Evolutionary conservation across 2,888 invertebrate species (phyloP), one percentile per base, ranked within the genome.

Genomic region (Trissoscelio sp.): DNA sequence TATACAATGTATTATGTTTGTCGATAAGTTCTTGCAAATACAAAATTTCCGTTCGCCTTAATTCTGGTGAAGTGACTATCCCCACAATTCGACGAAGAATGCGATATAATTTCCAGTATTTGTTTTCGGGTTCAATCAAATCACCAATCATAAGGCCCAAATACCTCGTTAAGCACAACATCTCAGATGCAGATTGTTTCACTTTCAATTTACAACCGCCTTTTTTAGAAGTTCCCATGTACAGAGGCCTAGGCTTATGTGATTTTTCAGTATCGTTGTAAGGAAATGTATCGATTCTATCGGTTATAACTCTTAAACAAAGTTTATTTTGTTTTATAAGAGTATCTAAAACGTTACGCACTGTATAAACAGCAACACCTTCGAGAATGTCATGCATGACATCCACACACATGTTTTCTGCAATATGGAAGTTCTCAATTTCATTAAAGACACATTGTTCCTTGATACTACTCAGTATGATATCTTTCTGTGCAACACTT

Each of bases 351-450:
- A 81, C 14, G 28, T 69, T 62, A 3, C 42, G 1, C 12, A 79
- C 34, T 12, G 74, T 28, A 20, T 69, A 72, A 12, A 51, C 51
- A 9, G 53, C 57, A 18, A 81, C 37, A 1, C 70, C 77, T 75
- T 75, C 79, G 14, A 28, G 37, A 18, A 48, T 2, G 12, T 48
- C 48, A 37, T 48, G 64, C 79, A 24, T 24, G 3, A 24, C 24
- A 24, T 24, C 24, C 24, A 24, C 24, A 24, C 3, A 24, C 24
- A 4, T 24, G 24, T 48, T 48, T n/a, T 48, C 48, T 24, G 48
- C 48, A 24, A 48, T 48, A 24, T 48, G 48, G n/a, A 48, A 48
- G 3, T 48, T 22, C n/a, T 48, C 48, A n/a, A 48, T 3, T n/a
- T 48, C 2, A 14, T 48, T 48, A 11, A 48, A 48, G 1, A 48